Evolutionary conservation across 2,797 vertebrate genomes (phyloP), one percentile per base, ranked within the genome.

Genomic region (Intellagama lesueurii): DNA sequence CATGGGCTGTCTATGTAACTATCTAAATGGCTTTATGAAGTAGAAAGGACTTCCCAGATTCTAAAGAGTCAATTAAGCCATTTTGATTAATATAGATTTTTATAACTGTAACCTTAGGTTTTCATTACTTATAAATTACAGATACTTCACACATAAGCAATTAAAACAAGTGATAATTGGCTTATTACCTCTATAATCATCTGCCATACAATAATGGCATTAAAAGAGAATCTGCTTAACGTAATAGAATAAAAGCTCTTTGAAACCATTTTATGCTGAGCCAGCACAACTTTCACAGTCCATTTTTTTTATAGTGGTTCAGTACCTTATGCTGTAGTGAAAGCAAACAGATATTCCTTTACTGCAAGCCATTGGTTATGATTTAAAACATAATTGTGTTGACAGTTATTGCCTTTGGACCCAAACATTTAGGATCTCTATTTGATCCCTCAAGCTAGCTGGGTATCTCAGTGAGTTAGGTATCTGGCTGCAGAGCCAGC

Each of bases 311-410:
- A 95, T 92, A 91, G 78, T 92, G 88, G 93, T 90, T 94, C 89
- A 96, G 93, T 95, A 94, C 87, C 91, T 96, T 95, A 90, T 92
- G 72, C 89, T 68, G 16, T 92, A 94, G 93, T 96, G 95, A 97
- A 96, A 92, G 86, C 89, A 95, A 96, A 95, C 96, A 94, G 89
- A 94, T 96, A 97, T 96, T 94, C 90, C 91, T 94, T 95, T 97
- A 95, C 89, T 96, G 89, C 83, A 92, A 95, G 91, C 88, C 91
- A 93, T 84, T 95, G 81, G 56, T 73, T 88, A 82, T 91, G 91
- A 88, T 94, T 97, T 84, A 92, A 91, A 96, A 93, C 86, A 94
- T 82, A 95, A 79, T 91, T 79, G 87, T 83, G 86, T 7, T 88
- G 91, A 87, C 86, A 86, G 40, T 90, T 32, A 94, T 69, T 92